phyloP scores from a whole-genome alignment of 2,797 vertebrate genomes.

The Taenioides sp. region DNA sequence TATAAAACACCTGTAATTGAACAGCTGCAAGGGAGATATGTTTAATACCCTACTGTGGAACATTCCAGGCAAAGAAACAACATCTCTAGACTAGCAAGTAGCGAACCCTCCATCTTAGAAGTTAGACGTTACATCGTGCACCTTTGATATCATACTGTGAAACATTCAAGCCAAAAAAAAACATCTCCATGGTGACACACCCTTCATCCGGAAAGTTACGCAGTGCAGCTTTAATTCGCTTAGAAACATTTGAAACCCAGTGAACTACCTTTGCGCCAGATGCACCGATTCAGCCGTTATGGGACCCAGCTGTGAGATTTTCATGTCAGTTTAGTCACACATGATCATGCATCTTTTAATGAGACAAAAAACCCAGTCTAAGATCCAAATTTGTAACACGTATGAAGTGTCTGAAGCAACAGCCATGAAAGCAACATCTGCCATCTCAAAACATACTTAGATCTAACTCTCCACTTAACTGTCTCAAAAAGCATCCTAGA shows the following conservation, averaged over 20 bases:
- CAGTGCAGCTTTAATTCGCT: no score
- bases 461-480: not conserved
- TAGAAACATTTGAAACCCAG: not conserved
- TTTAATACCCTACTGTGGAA: no score
- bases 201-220: no score
- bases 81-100: no score
- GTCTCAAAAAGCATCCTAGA: not conserved
- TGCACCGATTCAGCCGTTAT: not conserved
- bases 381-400: not conserved
- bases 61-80: no score
- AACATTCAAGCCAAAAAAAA: no score
- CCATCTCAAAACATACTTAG: conserved; percentile 10
- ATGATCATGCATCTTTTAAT: not conserved
- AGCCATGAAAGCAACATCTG: conserved; percentile 14
- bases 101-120: no score
- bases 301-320: not conserved
- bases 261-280: not conserved
- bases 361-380: not conserved
- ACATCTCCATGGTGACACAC: no score
- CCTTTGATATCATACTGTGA: no score
- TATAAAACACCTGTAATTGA: no score
- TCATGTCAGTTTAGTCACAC: not conserved
- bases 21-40: no score
- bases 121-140: no score
- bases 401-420: conserved; percentile 8